Evolutionary conservation across 2,888 invertebrate species (phyloP).

Genomic region (Drosophila ustulata): DNA sequence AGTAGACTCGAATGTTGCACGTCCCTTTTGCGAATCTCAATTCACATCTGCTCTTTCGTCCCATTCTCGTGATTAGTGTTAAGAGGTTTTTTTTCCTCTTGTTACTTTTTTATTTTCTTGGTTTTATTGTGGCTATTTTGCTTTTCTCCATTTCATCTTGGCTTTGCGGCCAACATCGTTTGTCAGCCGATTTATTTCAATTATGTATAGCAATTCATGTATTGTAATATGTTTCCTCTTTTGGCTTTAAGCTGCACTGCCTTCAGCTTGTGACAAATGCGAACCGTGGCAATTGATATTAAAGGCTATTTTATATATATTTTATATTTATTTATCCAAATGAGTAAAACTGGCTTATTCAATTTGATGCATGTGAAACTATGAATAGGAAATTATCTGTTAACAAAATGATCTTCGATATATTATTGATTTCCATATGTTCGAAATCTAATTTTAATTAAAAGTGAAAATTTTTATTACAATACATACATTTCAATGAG

Average conservation of each 20-base stretch:
- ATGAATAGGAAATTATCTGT: neutral
- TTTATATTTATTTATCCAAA: neutral
- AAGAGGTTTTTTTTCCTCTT: slow-evolving; percentile 42
- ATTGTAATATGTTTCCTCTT: slow-evolving; percentile 33
- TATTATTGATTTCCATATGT: too few relatives aligned
- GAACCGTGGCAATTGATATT: slow-evolving; percentile 1
- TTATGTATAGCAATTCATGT: slow-evolving; percentile 55
- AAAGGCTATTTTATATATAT: neutral
- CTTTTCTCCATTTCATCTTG: slow-evolving; percentile 15
- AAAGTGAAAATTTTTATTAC: too few relatives aligned
- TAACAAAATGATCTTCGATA: too few relatives aligned
- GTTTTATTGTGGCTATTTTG: slow-evolving; percentile 39
- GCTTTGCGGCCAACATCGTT: slow-evolving; percentile 57
- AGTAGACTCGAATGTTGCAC: slow-evolving; percentile 22
- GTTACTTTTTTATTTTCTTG: slow-evolving; percentile 30
- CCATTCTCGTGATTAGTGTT: slow-evolving; percentile 65
- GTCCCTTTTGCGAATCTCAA: slow-evolving; percentile 10
- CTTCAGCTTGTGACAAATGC: slow-evolving; percentile 13
- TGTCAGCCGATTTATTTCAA: slow-evolving; percentile 81
- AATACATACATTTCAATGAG: neutral
- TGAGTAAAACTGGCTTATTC: neutral
- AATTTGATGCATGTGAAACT: neutral
- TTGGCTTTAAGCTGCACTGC: slow-evolving; percentile 18
- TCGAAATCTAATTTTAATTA: too few relatives aligned
- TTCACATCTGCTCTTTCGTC: slow-evolving; percentile 6